Evolutionary conservation across 2,888 invertebrate genomes (phyloP).

Genomic region (Pammene aurita): DNA sequence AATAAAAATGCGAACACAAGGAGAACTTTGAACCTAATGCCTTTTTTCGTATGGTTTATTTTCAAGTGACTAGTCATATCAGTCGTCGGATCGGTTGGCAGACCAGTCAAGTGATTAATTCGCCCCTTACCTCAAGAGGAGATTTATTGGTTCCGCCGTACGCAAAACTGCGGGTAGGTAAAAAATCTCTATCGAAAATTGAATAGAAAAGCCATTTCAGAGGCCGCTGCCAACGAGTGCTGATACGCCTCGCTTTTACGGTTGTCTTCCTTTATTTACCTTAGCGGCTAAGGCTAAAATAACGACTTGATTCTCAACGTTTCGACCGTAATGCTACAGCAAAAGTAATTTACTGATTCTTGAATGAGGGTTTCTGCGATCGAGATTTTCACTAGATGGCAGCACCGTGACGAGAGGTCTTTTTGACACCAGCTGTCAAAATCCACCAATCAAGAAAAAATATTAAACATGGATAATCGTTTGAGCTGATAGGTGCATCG

Average conservation of each 20-base stretch:
- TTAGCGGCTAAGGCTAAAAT: constrained; percentile 56
- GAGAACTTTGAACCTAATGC: constrained; percentile 57
- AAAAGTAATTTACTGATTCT: not conserved
- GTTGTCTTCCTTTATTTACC: constrained; percentile 74
- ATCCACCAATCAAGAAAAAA: no score
- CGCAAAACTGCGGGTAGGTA: constrained; percentile 82
- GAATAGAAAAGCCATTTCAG: constrained; percentile 82
- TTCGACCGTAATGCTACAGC: constrained; percentile 9
- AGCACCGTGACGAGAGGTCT: no score
- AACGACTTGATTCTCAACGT: constrained; percentile 47
- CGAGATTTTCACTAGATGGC: no score
- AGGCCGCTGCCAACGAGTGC: constrained; percentile 68
- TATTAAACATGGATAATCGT: no score
- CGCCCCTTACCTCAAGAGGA: constrained; percentile 81
- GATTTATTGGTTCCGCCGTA: constrained; percentile 83
- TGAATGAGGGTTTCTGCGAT: no score
- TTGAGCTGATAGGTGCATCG: no score
- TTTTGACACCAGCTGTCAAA: no score
- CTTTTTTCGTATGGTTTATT: constrained; percentile 54
- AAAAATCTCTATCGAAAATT: constrained; percentile 84
- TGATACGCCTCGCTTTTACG: constrained; percentile 72
- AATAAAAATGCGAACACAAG: constrained; percentile 59
- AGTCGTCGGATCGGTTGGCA: constrained; percentile 67
- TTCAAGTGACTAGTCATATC: constrained; percentile 51
- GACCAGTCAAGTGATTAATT: constrained; percentile 80